Base-by-base conservation (phyloP, 2,888 invertebrate species). In the Notodonta ziczac region DNA sequence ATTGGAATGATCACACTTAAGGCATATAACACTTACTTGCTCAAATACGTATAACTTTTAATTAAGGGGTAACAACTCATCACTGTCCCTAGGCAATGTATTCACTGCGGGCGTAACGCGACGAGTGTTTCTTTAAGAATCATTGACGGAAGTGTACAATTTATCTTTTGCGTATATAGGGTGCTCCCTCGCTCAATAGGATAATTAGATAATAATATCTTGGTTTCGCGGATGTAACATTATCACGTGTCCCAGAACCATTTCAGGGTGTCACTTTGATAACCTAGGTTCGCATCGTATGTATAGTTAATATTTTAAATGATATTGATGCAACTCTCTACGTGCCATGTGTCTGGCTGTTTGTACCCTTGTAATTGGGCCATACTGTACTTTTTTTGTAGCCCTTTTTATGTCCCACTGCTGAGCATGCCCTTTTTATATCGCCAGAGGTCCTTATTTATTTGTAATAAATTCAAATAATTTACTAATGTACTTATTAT, bases 241-340 rank as follows among this genome's bases (percentile, higher is more conserved):
- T 32, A 56, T 63, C 65, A 61, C 68, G 68, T 67, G 63, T 58
- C 62, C 65, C 44, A 65, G 48, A 66, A 65, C 61, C 58, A 63
- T 56, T 56, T 54, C 24, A 53, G 68, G 68, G 61, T 67, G 67
- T 70, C 52, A 44, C 65, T 62, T 55, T 32, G 70, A 72, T 74
- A 72, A 70, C 69, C 65, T 59, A 59, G 56, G 52, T 61, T 48
- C 52, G 24, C 53, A 46, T 48, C 14, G 55, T 55, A 39, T 39
- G 54, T 55, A 10, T n/a, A 7, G 6, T 14, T n/a, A n/a, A n/a
- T n/a, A n/a, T 16, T 42, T 42, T 24, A 42, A 14, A 42, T 44
- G 24, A 42, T 52, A 9, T 50, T 4, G 4, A 44, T 44, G 44
- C 12, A 12, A 44, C 44, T 12, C 44, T 12, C 40, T 2, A 40